Evolutionary conservation across 2,888 invertebrate genomes (phyloP), one percentile per base, ranked within the genome.

Genomic region (Resseliella maxima): DNA sequence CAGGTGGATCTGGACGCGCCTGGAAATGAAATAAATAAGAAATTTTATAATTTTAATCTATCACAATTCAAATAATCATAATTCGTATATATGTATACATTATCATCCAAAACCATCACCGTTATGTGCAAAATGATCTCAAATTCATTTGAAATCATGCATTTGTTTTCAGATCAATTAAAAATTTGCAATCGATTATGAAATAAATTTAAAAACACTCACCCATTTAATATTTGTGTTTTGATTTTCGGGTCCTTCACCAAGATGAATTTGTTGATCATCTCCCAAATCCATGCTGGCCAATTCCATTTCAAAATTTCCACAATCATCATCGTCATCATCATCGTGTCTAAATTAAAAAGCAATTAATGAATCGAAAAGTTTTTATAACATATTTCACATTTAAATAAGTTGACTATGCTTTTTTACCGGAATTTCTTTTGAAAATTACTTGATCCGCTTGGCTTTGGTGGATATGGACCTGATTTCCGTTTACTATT

Each of bases 211-310:
- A n/a, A 8, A 36, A 10, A 36, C 5, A 21, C 35, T 27, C 27
- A 59, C 93, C 97, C 97, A 97, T 90, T 94, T 94, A 86, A 92
- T 90, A 88, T 93, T 93, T 0, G 94, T 94, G 86, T 92, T 92
- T 89, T 93, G 92, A 90, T 93, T 94, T 89, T 95, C 95, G 0
- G 95, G 95, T 0, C 95, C 95, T 87, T 92, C 92, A 87, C 92
- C 94, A 54, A 93, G 90, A 81, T 93, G 89, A 86, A 92, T 89
- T 87, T 92, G 91, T 87, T 91, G n/a, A n/a, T n/a, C 91, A 87
- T 92, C 92, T 88, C 93, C 90, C 86, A 92, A 94, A 87, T 94
- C 94, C 93, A 95, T 93, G 87, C 92, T 92, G 85, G 95, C 95
- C 88, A 96, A 91, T 89, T 95, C 94, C 8, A 94, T 93, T 90